Percentiles rank a stretch among this genome's conserved stretches.
Conservation (phyloP, 2,113 vertebrate genomes). For the Octodon degus region DNA sequence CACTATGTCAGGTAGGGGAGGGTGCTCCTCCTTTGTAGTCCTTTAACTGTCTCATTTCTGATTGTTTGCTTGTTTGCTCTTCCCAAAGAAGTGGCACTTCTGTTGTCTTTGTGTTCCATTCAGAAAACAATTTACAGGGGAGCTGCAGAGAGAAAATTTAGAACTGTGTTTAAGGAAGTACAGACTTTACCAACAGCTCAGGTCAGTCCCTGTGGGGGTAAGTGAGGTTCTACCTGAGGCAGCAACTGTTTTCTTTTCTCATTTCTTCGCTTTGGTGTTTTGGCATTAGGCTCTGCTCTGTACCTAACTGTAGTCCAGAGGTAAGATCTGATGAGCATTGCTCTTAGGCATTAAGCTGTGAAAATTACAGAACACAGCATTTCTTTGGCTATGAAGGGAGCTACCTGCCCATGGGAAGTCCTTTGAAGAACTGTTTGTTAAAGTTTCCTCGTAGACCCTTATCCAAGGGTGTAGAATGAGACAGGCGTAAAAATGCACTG, state of each 20-base stretch:
- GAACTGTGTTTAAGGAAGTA: not conserved
- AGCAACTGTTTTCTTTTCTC: not conserved
- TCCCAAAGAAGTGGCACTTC: not conserved
- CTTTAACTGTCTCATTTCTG: not conserved
- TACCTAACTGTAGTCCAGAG: not conserved
- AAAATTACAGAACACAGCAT: not conserved
- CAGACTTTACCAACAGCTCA: not conserved
- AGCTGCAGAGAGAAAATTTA: not conserved
- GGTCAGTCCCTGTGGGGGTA: not conserved
- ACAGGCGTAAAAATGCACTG: not conserved
- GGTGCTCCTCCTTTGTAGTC: not conserved
- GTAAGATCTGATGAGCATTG: not conserved
- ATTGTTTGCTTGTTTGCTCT: not conserved
- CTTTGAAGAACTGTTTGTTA: not conserved
- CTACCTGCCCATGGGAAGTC: not conserved
- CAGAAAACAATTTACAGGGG: not conserved
- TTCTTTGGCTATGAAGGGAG: not conserved
- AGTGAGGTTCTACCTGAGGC: not conserved
- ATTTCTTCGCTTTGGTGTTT: not conserved
- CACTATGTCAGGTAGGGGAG: accelerated
- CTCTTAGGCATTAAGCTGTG: not conserved
- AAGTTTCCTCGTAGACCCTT: not conserved
- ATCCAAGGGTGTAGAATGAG: not conserved
- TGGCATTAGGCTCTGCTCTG: not conserved
- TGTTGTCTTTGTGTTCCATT: not conserved